Conservation (phyloP, 1,140 invertebrate species). For the Calliopsis andreniformis region DNA sequence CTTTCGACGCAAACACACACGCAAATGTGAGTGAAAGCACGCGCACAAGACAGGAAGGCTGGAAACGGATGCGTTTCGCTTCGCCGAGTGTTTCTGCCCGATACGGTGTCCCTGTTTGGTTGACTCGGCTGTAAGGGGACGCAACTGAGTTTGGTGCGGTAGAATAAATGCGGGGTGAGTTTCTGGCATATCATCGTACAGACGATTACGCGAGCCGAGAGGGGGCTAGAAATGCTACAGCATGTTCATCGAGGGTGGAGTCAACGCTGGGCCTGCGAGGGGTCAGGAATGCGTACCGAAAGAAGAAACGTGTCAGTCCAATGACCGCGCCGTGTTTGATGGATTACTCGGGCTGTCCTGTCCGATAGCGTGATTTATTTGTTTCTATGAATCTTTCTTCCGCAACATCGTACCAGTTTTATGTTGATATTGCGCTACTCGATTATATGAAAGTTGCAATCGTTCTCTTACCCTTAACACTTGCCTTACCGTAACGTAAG, state of each 20-base stretch:
- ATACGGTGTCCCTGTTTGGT: conserved; percentile 2
- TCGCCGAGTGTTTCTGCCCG: conserved; percentile 13
- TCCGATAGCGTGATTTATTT: not conserved
- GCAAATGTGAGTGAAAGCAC: too few species aligned
- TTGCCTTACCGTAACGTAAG: too few species aligned
- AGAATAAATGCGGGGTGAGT: conserved; percentile 55
- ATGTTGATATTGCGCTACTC: too few species aligned
- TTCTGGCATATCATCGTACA: conserved; percentile 62
- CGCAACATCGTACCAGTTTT: not conserved
- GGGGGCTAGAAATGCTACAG: conserved; percentile 30
- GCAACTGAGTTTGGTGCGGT: conserved; percentile 29
- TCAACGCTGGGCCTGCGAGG: conserved; percentile 12
- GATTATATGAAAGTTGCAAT: too few species aligned
- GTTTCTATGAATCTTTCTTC: conserved; percentile 1
- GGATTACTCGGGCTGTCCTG: conserved; percentile 28
- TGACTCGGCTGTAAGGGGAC: conserved; percentile 21
- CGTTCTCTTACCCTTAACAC: too few species aligned
- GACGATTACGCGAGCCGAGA: conserved; percentile 54
- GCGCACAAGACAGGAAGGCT: not conserved
- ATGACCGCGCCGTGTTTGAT: not conserved
- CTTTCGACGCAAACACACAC: not conserved
- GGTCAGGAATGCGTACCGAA: conserved; percentile 55
- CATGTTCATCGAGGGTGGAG: conserved; percentile 50
- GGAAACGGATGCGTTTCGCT: conserved; percentile 41
- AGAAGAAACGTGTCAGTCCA: conserved; percentile 29